phyloP scores from a whole-genome alignment of 2,797 vertebrate genomes.

The Perodicticus potto region DNA sequence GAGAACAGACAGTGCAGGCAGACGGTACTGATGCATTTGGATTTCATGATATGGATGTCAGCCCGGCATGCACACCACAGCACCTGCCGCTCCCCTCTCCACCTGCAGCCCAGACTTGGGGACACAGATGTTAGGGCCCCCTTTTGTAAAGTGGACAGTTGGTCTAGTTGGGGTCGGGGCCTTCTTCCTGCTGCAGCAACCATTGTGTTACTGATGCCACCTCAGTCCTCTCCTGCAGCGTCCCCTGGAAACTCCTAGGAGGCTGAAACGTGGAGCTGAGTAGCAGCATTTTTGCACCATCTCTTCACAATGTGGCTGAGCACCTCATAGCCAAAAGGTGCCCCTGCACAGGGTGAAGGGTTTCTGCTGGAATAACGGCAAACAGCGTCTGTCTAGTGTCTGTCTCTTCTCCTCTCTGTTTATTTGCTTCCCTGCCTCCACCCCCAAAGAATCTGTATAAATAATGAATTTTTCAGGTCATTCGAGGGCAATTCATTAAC shows the following conservation, averaged over 20 bases:
- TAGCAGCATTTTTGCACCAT: not conserved
- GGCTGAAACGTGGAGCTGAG: not conserved
- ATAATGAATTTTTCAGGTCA: conserved; percentile 51
- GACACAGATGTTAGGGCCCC: not conserved
- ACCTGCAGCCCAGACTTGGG: not conserved
- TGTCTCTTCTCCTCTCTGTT: not conserved
- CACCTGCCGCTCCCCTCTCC: not conserved
- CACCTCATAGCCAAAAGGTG: not conserved
- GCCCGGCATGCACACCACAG: not conserved
- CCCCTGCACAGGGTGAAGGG: not conserved
- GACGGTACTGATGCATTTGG: not conserved
- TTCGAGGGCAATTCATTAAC: conserved; percentile 60
- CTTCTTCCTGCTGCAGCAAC: not conserved
- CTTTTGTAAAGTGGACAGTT: not conserved
- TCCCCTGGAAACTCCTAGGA: not conserved
- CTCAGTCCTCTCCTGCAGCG: not conserved
- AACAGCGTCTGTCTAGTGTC: not conserved
- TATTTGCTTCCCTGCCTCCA: not conserved
- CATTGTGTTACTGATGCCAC: not conserved
- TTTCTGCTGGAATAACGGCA: not conserved
- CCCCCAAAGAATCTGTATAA: conserved; percentile 23
- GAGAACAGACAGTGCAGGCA: not conserved
- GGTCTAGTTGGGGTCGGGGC: not conserved
- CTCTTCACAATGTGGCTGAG: not conserved
- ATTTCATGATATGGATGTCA: not conserved